These are phyloP conservation scores for Enteromius fasciolatus DNA, from an alignment of 2,797 vertebrate genomes.

Conservation along the genomic window DNA sequence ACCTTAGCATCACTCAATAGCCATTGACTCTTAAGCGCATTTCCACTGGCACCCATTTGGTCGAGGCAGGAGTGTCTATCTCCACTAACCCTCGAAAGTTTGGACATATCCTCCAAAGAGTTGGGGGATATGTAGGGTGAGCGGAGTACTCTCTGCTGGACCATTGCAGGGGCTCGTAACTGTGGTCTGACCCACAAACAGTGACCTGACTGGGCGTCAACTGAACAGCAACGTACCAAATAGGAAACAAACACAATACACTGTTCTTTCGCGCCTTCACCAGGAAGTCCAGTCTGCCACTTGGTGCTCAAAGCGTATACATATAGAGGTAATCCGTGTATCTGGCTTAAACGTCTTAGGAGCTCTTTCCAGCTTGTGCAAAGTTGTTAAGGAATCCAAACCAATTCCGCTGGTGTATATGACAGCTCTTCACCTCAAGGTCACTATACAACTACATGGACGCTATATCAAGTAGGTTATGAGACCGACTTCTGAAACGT, in stretches of 20 bases:
- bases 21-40: conserved; percentile 23
- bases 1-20: conserved; percentile 62
- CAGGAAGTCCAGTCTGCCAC: conserved; percentile 75
- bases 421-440: conserved; percentile 23
- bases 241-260: conserved; percentile 64
- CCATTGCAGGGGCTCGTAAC: conserved; percentile 49
- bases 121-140: conserved; percentile 44
- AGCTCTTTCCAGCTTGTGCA: not conserved
- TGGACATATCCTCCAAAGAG: conserved; percentile 30
- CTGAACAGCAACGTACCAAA: conserved; percentile 65
- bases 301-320: conserved; percentile 12
- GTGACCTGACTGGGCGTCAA: conserved; percentile 70
- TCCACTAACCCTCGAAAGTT: conserved; percentile 46
- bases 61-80: conserved; percentile 54
- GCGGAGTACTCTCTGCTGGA: conserved; percentile 54
- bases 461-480: not conserved
- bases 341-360: conserved; percentile 35
- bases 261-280: conserved; percentile 59
- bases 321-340: conserved; percentile 9
- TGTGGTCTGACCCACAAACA: conserved; percentile 69
- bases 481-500: not conserved
- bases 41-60: conserved; percentile 57
- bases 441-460: conserved; percentile 31
- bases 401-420: not conserved
- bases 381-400: not conserved